A percentile compares a stretch with the other conserved stretches of the same genome.
Evolutionary conservation across 2,888 invertebrate species (phyloP).

Genomic region (Thereva nobilitata): DNA sequence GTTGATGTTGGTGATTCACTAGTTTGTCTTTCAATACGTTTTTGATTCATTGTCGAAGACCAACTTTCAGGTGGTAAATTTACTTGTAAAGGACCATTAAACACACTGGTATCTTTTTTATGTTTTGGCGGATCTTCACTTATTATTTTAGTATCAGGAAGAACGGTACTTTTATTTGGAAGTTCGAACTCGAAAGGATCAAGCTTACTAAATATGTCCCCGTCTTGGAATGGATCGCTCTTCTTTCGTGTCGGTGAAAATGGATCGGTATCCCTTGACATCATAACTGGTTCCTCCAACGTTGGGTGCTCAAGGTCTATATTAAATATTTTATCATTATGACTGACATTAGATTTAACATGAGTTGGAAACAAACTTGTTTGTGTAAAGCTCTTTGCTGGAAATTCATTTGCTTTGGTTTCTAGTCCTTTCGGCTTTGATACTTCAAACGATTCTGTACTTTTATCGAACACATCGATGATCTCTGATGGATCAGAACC

Average conservation of each 20-base stretch:
- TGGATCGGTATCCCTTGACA: conserved; percentile 57
- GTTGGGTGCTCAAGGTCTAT: conserved; percentile 51
- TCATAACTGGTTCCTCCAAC: conserved; percentile 55
- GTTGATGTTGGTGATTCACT: conserved; percentile 47
- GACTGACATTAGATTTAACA: conserved; percentile 23
- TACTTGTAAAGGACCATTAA: conserved; percentile 71
- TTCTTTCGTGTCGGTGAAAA: conserved; percentile 58
- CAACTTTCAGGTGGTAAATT: conserved; percentile 67
- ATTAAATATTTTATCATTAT: conserved; percentile 37
- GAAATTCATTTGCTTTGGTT: conserved; percentile 23
- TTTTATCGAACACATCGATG: conserved; percentile 14
- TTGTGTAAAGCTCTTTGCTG: conserved; percentile 36
- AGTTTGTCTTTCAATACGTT: conserved; percentile 45
- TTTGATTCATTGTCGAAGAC: conserved; percentile 37
- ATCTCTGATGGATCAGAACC: conserved; percentile 20
- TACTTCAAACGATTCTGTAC: conserved; percentile 1
- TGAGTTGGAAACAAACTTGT: conserved; percentile 43
- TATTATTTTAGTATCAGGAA: conserved; percentile 47
- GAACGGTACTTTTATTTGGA: conserved; percentile 39
- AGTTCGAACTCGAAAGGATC: conserved; percentile 55
- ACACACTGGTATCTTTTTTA: conserved; percentile 56
- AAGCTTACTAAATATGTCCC: conserved; percentile 56
- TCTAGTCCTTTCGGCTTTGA: background rate
- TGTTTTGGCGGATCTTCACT: conserved; percentile 52
- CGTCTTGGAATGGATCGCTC: conserved; percentile 71